Evolutionary conservation across 2,113 vertebrate species (phyloP).

Genomic region (Ovis canadensis): DNA sequence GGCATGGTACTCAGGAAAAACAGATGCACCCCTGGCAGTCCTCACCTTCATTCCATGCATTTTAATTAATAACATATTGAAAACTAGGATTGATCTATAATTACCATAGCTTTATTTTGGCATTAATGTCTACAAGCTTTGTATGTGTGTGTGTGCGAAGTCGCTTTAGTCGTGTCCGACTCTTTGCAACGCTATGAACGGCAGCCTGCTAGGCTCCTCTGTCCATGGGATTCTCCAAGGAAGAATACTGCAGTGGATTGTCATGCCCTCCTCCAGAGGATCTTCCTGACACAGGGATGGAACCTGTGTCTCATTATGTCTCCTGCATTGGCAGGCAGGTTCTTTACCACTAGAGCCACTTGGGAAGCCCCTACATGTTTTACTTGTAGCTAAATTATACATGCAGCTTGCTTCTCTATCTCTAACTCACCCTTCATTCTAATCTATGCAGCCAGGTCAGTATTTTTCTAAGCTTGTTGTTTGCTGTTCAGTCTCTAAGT

Average conservation of each 20-base stretch:
- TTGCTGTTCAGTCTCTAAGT: not conserved
- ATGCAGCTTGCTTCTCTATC: not conserved
- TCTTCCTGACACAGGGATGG: not conserved
- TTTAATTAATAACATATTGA: not conserved
- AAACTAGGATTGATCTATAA: not conserved
- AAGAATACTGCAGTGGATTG: not conserved
- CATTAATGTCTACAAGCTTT: not conserved
- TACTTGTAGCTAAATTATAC: not conserved
- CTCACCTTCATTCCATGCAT: not conserved
- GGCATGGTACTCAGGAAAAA: not conserved
- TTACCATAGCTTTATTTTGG: not conserved
- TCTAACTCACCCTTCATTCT: not conserved
- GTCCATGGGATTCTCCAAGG: not conserved
- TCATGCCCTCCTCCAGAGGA: not conserved
- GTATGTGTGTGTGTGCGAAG: not conserved
- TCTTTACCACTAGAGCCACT: not conserved
- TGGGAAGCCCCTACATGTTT: not conserved
- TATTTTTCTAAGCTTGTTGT: not conserved
- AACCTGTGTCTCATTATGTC: not conserved
- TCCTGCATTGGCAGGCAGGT: not conserved
- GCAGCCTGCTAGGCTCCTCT: not conserved
- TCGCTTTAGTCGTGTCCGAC: fast-evolving
- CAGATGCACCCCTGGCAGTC: not conserved
- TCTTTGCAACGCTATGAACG: not conserved
- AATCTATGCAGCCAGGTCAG: not conserved